Evolutionary conservation across 2,888 invertebrate genomes (phyloP).

Genomic region (Schrankia costaestrigalis): DNA sequence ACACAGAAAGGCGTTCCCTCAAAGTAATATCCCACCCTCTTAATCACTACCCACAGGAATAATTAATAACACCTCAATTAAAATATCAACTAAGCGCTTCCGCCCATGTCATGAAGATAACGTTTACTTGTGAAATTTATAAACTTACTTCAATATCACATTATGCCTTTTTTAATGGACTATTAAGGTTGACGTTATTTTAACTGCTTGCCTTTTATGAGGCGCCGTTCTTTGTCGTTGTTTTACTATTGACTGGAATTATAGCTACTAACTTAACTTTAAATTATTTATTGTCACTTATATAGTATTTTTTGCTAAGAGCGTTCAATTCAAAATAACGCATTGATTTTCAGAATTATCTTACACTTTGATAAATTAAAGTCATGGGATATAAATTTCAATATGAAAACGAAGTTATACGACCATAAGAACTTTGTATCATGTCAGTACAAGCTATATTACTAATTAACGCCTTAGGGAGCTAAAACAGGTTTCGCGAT

Average conservation of each 20-base stretch:
- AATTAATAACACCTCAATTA: slow-evolving; percentile 76
- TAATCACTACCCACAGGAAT: slow-evolving; percentile 67
- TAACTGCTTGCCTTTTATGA: slow-evolving; percentile 17
- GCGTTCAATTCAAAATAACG: too few species aligned
- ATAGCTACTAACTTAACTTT: too few species aligned
- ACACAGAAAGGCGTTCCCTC: slow-evolving; percentile 59
- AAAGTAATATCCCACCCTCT: slow-evolving; percentile 68
- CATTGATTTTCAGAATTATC: too few species aligned
- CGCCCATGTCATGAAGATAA: slow-evolving; percentile 56
- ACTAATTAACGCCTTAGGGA: slow-evolving; percentile 74
- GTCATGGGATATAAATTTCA: too few species aligned
- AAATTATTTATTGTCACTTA: too few species aligned
- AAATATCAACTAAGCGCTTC: slow-evolving; percentile 69
- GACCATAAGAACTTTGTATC: slow-evolving; percentile 56
- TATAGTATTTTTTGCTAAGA: too few species aligned
- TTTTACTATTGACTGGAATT: too few species aligned
- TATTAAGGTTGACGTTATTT: slow-evolving; percentile 21
- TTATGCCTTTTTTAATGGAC: slow-evolving; percentile 20
- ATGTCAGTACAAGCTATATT: slow-evolving; percentile 62
- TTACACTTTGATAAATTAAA: too few species aligned
- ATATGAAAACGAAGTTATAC: too few species aligned
- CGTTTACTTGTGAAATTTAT: slow-evolving; percentile 27
- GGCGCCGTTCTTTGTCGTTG: slow-evolving; percentile 11
- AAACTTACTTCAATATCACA: slow-evolving; percentile 27
- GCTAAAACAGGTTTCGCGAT: slow-evolving; percentile 72